Conservation (phyloP, 1,140 invertebrate genomes). For the Hylaeus volcanicus region DNA sequence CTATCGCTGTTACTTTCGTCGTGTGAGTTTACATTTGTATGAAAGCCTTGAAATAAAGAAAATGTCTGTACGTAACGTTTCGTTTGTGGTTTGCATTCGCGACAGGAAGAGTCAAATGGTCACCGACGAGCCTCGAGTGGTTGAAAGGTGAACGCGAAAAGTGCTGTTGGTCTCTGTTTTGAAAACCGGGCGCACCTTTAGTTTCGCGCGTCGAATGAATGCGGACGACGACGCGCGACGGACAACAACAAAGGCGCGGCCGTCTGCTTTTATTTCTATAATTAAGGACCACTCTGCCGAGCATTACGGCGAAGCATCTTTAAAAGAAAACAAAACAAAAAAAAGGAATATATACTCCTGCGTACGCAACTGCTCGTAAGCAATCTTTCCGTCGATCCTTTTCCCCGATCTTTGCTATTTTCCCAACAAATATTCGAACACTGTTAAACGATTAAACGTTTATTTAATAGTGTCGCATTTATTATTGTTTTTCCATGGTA, state of each 20-base stretch:
- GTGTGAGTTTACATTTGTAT: background rate
- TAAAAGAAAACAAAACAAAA: background rate
- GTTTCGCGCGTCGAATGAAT: slow-evolving; percentile 34
- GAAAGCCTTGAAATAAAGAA: slow-evolving; percentile 8
- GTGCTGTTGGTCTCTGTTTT: slow-evolving; percentile 18
- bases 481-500: too few species aligned
- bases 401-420: too few species aligned
- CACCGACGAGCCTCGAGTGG: slow-evolving; percentile 14
- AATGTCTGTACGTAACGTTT: background rate
- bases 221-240: background rate
- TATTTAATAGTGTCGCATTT: too few species aligned
- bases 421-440: too few species aligned
- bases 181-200: slow-evolving; percentile 7
- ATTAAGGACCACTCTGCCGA: slow-evolving; percentile 29
- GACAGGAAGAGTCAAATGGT: slow-evolving; percentile 22
- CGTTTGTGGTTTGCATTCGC: background rate
- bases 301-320: background rate
- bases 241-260: slow-evolving; percentile 15
- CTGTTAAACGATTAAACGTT: too few species aligned
- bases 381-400: background rate
- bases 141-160: slow-evolving; percentile 22
- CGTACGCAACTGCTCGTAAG: too few species aligned
- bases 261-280: slow-evolving; percentile 27
- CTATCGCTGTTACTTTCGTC: background rate
- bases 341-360: background rate